Conservation (phyloP, 1,140 invertebrate species). For the Tetragonula clypearis region DNA sequence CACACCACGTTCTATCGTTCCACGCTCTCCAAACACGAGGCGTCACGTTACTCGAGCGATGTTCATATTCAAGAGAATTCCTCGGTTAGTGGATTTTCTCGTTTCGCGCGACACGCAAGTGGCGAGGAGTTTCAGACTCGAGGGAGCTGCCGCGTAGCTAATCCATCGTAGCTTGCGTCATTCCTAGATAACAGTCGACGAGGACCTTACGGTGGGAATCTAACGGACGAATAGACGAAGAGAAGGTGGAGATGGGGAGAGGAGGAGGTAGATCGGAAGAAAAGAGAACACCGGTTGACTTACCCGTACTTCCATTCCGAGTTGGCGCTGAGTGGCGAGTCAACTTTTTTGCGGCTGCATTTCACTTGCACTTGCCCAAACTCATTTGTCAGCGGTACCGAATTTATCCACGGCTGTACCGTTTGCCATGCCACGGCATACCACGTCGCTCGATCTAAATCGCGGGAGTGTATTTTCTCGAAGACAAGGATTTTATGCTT, state of each 20-base stretch:
- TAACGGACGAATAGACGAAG: constrained; percentile 27
- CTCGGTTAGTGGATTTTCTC: not conserved
- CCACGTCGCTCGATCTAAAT: constrained; percentile 27
- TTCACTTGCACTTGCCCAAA: constrained; percentile 8
- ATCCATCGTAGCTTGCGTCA: not conserved
- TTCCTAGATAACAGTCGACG: constrained; percentile 36
- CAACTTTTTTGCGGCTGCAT: constrained; percentile 3
- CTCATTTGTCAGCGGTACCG: constrained; percentile 4
- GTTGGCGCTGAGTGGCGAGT: not conserved
- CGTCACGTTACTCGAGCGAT: not conserved
- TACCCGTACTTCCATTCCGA: not conserved
- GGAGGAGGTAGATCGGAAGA: not conserved
- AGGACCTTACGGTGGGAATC: constrained; percentile 33
- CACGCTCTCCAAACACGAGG: not conserved
- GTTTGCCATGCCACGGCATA: not conserved
- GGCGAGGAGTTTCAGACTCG: no score
- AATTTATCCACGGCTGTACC: constrained; percentile 30
- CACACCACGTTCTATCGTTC: not conserved
- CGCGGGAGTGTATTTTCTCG: constrained; percentile 29
- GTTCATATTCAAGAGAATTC: not conserved
- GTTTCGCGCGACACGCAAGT: not conserved
- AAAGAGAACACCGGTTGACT: not conserved
- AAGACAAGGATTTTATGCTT: constrained; percentile 16
- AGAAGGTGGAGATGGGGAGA: not conserved
- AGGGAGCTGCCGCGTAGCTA: not conserved